Conservation (phyloP, 1,140 invertebrate species). For the Camponotus vicinus region DNA sequence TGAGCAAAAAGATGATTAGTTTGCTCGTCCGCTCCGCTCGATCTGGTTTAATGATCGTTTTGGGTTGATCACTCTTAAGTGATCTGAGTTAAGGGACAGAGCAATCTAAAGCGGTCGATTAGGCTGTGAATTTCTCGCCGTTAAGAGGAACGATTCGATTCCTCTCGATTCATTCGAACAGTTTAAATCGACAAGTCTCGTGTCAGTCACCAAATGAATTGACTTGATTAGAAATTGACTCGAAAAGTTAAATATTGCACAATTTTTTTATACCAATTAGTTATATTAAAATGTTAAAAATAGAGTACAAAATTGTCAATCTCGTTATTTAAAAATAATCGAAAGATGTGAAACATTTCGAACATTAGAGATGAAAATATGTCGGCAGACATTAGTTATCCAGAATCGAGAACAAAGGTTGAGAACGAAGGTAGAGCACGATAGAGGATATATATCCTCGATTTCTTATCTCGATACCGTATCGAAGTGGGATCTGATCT, state of each 20-base stretch:
- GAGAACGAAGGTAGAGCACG: not conserved
- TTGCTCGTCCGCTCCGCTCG: slow-evolving; percentile 8
- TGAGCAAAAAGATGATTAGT: slow-evolving; percentile 48
- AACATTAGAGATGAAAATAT: not conserved
- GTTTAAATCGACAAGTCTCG: not conserved
- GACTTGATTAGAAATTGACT: not conserved
- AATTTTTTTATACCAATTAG: not conserved
- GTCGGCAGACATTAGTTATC: not conserved
- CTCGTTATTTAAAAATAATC: not conserved
- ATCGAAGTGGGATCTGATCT: not conserved
- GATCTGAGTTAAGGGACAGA: not conserved
- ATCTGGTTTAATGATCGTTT: slow-evolving; percentile 25
- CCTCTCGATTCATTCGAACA: not conserved
- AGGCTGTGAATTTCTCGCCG: not conserved
- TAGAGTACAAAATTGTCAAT: not conserved
- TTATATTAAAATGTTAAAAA: not conserved
- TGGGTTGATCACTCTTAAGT: slow-evolving; percentile 10
- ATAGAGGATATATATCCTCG: not conserved
- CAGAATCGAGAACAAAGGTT: not conserved
- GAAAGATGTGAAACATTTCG: not conserved
- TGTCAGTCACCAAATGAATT: not conserved
- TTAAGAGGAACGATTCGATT: not conserved
- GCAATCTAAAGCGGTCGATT: slow-evolving; percentile 19
- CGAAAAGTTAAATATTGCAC: not conserved
- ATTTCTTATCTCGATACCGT: slow-evolving; percentile 17